These are phyloP conservation scores for Lineus longissimus DNA, from an alignment of 1,140 invertebrate genomes.

Conservation along the genomic window DNA sequence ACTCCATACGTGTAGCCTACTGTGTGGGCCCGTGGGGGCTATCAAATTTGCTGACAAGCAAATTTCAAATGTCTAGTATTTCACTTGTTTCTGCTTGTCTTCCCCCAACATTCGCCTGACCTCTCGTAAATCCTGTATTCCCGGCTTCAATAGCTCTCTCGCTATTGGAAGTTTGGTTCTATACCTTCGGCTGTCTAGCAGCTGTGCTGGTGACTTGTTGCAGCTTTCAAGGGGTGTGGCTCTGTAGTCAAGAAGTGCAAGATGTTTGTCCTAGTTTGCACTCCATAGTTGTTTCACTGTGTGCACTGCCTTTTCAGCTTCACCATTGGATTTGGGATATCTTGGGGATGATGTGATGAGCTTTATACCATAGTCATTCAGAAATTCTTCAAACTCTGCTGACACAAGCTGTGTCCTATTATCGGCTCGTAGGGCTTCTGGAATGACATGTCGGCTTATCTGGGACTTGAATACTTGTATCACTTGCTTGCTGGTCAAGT, in stretches of 20 bases:
- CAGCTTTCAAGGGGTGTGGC: background rate
- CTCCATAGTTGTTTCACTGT: background rate
- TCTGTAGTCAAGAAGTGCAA: background rate
- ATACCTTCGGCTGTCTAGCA: background rate
- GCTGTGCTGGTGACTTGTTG: background rate
- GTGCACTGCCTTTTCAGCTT: background rate
- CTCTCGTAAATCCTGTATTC: background rate
- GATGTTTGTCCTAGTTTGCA: background rate
- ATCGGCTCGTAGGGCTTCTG: background rate
- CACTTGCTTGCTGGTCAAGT: background rate
- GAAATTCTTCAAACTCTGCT: background rate
- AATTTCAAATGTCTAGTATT: too few relatives aligned
- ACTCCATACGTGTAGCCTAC: too few relatives aligned
- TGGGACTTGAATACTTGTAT: background rate
- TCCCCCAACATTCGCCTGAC: too few relatives aligned
- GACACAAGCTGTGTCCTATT: background rate
- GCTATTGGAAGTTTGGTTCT: background rate
- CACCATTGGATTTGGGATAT: too few relatives aligned
- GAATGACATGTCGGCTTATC: background rate
- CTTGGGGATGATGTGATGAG: background rate
- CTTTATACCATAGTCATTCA: background rate
- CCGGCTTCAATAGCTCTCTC: background rate
- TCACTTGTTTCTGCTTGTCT: too few relatives aligned
- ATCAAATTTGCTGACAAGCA: too few relatives aligned
- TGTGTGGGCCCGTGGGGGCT: too few relatives aligned